phyloP scores from a whole-genome alignment of 2,797 vertebrate genomes.

The Adelosebastes latens region DNA sequence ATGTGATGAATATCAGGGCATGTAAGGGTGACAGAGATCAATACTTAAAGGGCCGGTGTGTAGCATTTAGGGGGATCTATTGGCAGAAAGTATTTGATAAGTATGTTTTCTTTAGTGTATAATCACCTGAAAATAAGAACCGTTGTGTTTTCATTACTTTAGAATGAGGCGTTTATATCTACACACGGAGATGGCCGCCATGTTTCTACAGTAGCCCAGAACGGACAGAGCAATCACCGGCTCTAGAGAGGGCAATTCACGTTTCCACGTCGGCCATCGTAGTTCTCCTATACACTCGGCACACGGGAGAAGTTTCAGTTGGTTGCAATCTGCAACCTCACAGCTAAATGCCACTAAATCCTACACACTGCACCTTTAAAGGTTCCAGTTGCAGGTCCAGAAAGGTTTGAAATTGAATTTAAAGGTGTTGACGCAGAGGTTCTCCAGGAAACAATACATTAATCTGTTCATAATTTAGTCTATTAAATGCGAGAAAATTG shows the following conservation, averaged over 20 bases:
- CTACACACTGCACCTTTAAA: too few species aligned
- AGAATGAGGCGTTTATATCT: too few species aligned
- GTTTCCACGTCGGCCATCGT: not conserved
- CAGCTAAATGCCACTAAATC: too few species aligned
- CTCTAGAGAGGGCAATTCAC: not conserved
- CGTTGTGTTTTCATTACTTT: too few species aligned
- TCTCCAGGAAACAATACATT: not conserved
- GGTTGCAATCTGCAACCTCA: too few species aligned
- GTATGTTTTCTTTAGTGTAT: not conserved
- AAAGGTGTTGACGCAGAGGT: not conserved
- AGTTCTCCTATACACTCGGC: too few species aligned
- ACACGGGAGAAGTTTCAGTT: too few species aligned
- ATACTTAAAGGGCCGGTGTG: not conserved
- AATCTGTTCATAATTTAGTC: not conserved
- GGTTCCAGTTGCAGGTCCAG: not conserved
- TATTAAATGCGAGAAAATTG: not conserved
- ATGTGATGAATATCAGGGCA: not conserved
- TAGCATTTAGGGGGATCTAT: not conserved
- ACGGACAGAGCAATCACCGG: not conserved
- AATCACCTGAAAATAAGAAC: not conserved
- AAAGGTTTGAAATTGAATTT: not conserved
- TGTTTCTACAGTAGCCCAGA: not conserved
- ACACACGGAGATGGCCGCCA: too few species aligned
- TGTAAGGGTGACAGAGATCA: not conserved
- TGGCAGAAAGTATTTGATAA: not conserved